Percentiles rank a stretch among this genome's conserved stretches.
Evolutionary conservation across 2,888 invertebrate genomes (phyloP).

Genomic region (Chaitophorus viminalis): DNA sequence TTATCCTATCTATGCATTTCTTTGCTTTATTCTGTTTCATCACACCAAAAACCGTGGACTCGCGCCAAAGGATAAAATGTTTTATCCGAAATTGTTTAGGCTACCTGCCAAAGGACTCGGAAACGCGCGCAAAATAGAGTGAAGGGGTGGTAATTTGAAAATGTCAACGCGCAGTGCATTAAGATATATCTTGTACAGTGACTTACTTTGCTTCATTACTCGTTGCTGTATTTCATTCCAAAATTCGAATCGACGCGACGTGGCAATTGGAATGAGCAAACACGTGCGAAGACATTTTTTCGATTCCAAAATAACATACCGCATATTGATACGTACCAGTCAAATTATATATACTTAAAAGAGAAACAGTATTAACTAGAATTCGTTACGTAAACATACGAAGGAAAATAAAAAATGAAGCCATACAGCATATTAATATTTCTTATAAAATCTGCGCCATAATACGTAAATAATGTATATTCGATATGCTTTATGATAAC

Average conservation of each 20-base stretch:
- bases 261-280: constrained; percentile 5
- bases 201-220: constrained; percentile 55
- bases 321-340: background rate
- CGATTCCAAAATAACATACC: constrained; percentile 1
- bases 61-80: constrained; percentile 58
- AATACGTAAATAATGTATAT: too few species aligned
- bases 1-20: constrained; percentile 19
- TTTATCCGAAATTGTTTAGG: constrained; percentile 61
- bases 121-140: constrained; percentile 42
- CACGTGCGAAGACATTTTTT: constrained; percentile 26
- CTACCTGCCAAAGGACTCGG: constrained; percentile 57
- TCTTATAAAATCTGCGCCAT: too few species aligned
- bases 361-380: background rate
- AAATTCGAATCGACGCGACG: constrained; percentile 52
- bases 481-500: too few species aligned
- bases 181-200: constrained; percentile 41
- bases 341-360: constrained; percentile 1
- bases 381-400: background rate
- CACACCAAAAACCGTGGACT: constrained; percentile 53
- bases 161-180: constrained; percentile 53
- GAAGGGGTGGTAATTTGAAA: constrained; percentile 56
- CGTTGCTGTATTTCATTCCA: constrained; percentile 33
- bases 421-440: background rate
- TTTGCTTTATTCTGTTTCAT: constrained; percentile 15
- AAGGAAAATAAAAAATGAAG: background rate